Base-by-base conservation (phyloP, 2,797 vertebrate genomes). In the Myotis daubentonii region DNA sequence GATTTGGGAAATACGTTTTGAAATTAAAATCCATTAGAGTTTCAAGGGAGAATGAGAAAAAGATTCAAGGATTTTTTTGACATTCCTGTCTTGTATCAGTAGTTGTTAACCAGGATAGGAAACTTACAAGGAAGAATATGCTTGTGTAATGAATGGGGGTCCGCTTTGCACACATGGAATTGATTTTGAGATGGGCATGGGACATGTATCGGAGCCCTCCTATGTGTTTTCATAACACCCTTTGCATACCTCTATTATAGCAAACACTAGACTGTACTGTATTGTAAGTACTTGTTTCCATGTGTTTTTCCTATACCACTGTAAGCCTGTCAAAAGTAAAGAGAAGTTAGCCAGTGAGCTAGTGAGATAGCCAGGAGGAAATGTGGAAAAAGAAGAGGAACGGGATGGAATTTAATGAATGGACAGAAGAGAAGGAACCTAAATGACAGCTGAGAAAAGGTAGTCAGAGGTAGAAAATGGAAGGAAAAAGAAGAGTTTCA, bases 401-500 rank as follows among this genome's bases (percentile, higher is more conserved):
- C 5, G 55, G 5, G 41, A 11, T 87, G 17, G 38, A 38, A 53
- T 93, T 83, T 75, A 49, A 66, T 70, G 49, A 87, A n/a, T 16
- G 87, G 68, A 6, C 38, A 60, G 44, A 92, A 70, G 30, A 55
- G 91, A 74, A 57, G 47, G 36, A 75, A 80, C 51, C 38, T 53
- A 82, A 71, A 70, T 68, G 28, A 80, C 16, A 49, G 15, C n/a
- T 74, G 72, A 49, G 13, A 33, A 78, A 82, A 44, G 8, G 10
- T 70, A 70, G 30, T 51, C 25, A 89, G 72, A 80, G 47, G 41
- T 85, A 33, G 41, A 79, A 92, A 85, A 66, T 91, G 55, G 66
- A 89, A 91, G 8, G 44, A 72, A 75, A 92, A 44, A 49, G 8
- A 75, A 75, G 53, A 84, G 16, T 95, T 94, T 87, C n/a, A 95